Evolutionary conservation across 2,797 vertebrate species (phyloP).

Genomic region (Crocidura indochinensis): DNA sequence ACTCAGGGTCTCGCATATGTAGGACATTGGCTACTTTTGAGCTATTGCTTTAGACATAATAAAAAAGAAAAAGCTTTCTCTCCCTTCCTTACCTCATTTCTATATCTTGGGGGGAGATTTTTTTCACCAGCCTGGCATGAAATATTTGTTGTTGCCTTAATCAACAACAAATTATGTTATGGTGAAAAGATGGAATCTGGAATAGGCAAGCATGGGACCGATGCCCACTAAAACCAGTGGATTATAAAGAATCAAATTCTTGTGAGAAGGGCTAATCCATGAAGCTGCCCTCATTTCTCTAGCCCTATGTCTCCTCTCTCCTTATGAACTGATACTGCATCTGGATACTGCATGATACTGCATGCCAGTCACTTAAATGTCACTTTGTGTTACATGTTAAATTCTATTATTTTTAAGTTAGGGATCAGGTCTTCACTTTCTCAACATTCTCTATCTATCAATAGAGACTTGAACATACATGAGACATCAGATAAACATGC

Average conservation of each 20-base stretch:
- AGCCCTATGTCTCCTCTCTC: background rate
- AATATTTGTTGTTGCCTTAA: too few species aligned
- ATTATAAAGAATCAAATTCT: background rate
- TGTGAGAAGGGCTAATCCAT: background rate
- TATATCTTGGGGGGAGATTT: background rate
- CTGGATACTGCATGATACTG: too few species aligned
- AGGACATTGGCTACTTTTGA: background rate
- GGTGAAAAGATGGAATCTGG: too few species aligned
- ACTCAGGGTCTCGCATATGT: too few species aligned
- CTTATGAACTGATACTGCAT: background rate
- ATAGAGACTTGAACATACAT: background rate
- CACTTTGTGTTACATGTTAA: conserved; percentile 27
- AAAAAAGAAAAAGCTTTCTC: conserved; percentile 12
- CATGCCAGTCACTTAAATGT: background rate
- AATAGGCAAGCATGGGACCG: background rate
- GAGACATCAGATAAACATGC: background rate
- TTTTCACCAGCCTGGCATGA: background rate
- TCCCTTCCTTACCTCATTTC: background rate
- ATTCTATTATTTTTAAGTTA: background rate
- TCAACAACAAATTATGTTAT: too few species aligned
- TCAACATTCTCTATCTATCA: background rate
- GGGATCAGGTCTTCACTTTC: background rate
- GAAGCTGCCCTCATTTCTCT: background rate
- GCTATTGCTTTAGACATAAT: background rate
- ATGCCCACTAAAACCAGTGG: background rate